Evolutionary conservation across 2,888 invertebrate genomes (phyloP).

Genomic region (Pycnomerus fuliginosus): DNA sequence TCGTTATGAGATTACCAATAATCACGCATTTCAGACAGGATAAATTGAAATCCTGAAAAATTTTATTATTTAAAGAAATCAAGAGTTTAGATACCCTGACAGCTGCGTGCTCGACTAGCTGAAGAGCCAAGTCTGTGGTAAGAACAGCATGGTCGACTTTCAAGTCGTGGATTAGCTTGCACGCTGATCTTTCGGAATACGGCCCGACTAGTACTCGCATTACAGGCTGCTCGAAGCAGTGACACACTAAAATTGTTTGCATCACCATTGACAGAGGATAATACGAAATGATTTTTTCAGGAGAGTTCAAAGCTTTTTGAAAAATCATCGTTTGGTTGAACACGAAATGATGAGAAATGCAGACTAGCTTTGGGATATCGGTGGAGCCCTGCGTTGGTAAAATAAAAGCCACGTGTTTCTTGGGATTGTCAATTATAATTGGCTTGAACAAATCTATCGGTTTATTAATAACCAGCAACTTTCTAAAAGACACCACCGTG

Average conservation of each 20-base stretch:
- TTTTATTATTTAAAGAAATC: no score
- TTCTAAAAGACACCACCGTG: constrained; percentile 28
- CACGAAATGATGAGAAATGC: constrained; percentile 42
- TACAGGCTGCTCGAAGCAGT: constrained; percentile 35
- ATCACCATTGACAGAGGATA: constrained; percentile 42
- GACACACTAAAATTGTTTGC: constrained; percentile 38
- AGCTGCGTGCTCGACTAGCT: constrained; percentile 36
- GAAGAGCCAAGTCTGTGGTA: constrained; percentile 37
- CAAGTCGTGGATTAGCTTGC: constrained; percentile 44
- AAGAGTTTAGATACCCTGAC: no score
- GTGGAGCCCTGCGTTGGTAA: constrained; percentile 41
- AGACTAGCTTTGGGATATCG: constrained; percentile 38
- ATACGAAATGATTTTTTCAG: constrained; percentile 39
- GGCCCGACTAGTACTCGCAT: constrained; percentile 35
- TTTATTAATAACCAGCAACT: constrained; percentile 25
- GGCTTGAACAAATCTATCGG: constrained; percentile 17
- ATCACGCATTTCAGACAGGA: constrained; percentile 39
- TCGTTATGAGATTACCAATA: constrained; percentile 36
- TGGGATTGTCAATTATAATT: constrained; percentile 32
- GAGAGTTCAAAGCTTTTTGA: constrained; percentile 30
- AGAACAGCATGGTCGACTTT: constrained; percentile 39
- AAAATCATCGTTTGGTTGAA: constrained; percentile 33
- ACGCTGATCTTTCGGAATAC: constrained; percentile 39
- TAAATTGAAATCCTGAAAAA: constrained; percentile 42
- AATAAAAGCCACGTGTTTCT: constrained; percentile 40